Evolutionary conservation across 2,113 vertebrate genomes (phyloP), one percentile per base, ranked within the genome.

Genomic region (Ciconia stormi): DNA sequence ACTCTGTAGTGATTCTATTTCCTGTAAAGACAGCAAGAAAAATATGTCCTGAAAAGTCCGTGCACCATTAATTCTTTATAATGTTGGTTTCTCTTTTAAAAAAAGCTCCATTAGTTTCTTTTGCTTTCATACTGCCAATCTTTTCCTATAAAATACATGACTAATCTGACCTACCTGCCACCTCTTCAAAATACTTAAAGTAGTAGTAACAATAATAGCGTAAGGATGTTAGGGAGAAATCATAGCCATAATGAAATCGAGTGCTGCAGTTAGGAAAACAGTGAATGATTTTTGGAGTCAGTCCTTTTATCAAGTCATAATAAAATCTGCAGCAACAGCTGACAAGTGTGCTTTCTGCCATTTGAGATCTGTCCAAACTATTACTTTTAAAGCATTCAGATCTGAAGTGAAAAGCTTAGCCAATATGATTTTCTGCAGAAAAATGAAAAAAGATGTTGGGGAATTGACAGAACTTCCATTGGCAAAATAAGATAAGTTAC

Each of bases 11-110:
- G 89, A 92, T 80, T 65, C 80, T 89, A 91, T 93, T 78, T 96
- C 95, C 97, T 98, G 93, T 66, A 40, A 82, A 83, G 53, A 94
- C 4, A 93, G 36, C 14, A 91, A 84, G 63, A 69, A 72, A 93
- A 95, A 65, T 3, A 49, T 1, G 2, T 56, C 30, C 65, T 92
- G 59, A 80, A 59, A 82, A 58, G 12, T 50, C 62, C 55, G 42
- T 34, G 47, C 36, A 27, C 10, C 8, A 9, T 50, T 63, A 38
- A 53, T 76, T 74, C 44, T 58, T 89, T 55, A n/a, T 20, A 82
- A 63, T 29, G 32, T 53, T 58, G 11, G 26, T 59, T 67, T 92
- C 36, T 56, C 38, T 89, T 91, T 44, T 26, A 44, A 62, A n/a
- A 72, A 66, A 62, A 11, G 2, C 19, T 73, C 13, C 32, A 62